Evolutionary conservation across 2,113 vertebrate species (phyloP).

Genomic region (Butorides virescens): DNA sequence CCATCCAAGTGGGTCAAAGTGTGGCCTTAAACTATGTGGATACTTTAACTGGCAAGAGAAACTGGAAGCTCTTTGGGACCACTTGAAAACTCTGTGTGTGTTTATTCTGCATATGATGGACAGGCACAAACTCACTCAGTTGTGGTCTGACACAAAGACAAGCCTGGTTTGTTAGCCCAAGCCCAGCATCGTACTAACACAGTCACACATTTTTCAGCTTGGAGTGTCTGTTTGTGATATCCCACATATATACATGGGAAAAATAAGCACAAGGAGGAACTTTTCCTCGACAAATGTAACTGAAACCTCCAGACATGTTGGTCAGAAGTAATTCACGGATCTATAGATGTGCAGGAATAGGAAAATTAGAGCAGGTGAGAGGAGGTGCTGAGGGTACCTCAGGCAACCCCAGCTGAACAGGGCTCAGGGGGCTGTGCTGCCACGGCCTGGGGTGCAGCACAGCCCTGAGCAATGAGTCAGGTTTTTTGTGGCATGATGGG

Average conservation of each 20-base stretch:
- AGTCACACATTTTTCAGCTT: neutral
- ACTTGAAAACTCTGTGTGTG: neutral
- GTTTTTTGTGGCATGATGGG: neutral
- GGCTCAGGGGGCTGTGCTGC: accelerated
- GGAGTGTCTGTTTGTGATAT: neutral
- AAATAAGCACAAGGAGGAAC: neutral
- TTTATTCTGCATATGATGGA: neutral
- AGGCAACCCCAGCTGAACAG: neutral
- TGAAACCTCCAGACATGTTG: neutral
- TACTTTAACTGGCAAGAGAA: neutral
- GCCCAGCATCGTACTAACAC: neutral
- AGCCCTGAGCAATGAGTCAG: neutral
- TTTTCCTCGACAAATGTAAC: neutral
- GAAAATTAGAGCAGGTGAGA: accelerated
- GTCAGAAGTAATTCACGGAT: neutral
- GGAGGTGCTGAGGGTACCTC: neutral
- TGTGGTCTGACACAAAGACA: neutral
- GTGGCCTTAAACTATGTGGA: neutral
- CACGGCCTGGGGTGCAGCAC: too few species aligned
- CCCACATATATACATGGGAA: neutral
- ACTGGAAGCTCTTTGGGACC: neutral
- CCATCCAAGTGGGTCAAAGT: neutral
- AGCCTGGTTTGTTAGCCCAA: neutral
- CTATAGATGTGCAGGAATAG: neutral
- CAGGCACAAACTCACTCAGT: accelerated